These are phyloP conservation scores for Tragelaphus buxtoni DNA, from an alignment of 2,113 vertebrate genomes.

Conservation along the genomic window DNA sequence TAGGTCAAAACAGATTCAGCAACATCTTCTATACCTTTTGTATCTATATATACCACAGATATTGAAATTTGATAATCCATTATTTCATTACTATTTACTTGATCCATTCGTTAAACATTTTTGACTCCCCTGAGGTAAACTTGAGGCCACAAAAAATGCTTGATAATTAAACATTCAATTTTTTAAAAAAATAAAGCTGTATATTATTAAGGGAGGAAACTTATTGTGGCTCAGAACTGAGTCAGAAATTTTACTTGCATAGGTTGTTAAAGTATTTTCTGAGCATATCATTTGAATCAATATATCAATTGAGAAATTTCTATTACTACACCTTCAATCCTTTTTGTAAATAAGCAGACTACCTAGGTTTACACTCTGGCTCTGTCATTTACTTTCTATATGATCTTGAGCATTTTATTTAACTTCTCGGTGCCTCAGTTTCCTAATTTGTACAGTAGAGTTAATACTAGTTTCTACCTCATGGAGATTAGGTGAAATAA, in stretches of 20 bases:
- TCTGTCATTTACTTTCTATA: neutral
- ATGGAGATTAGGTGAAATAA: constrained; percentile 19
- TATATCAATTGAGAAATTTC: neutral
- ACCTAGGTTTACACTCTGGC: neutral
- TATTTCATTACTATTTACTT: constrained; percentile 49
- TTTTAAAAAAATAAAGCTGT: neutral
- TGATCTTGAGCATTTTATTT: constrained; percentile 40
- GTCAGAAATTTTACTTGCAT: constrained; percentile 5
- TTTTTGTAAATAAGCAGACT: neutral
- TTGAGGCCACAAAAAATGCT: constrained; percentile 28
- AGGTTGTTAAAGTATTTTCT: constrained; percentile 21
- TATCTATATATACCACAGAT: neutral
- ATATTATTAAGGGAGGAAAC: constrained; percentile 37
- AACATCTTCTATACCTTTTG: constrained; percentile 2
- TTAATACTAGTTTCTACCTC: neutral
- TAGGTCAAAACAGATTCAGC: constrained; percentile 23
- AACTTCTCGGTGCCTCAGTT: neutral
- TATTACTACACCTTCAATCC: neutral
- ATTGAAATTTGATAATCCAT: constrained; percentile 29
- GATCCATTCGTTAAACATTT: constrained; percentile 46
- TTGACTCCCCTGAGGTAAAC: neutral
- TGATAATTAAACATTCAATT: constrained; percentile 55
- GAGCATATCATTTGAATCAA: constrained; percentile 27
- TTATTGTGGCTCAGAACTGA: constrained; percentile 14
- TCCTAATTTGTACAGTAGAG: neutral